Percentiles rank a stretch among this genome's conserved stretches.
These are phyloP conservation scores for Anoplophora glabripennis DNA, from an alignment of 1,140 invertebrate genomes.

Conservation along the genomic window DNA sequence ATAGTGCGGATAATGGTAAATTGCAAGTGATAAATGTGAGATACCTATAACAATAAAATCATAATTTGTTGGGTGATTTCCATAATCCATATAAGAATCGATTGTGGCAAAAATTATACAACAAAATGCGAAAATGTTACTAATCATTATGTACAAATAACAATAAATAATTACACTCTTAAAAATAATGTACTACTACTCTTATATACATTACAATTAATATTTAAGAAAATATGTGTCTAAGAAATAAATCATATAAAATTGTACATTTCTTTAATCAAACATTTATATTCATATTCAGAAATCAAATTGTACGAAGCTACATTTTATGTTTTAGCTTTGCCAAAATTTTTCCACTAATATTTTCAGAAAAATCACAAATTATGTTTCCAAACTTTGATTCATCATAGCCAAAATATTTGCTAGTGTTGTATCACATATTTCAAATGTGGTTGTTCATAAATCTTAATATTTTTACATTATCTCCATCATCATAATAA, in stretches of 20 bases:
- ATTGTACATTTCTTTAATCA: not conserved
- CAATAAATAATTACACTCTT: slow-evolving; percentile 8
- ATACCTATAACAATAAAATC: not conserved
- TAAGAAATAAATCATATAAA: not conserved
- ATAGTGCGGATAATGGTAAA: not conserved
- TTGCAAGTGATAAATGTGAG: not conserved
- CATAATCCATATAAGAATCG: not conserved
- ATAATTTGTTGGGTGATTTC: not conserved
- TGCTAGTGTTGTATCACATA: too few relatives aligned
- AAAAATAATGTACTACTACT: slow-evolving; percentile 1
- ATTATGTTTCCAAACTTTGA: too few relatives aligned
- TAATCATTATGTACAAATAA: slow-evolving; percentile 5
- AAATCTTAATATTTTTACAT: too few relatives aligned
- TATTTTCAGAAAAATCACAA: too few relatives aligned
- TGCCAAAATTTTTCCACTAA: not conserved
- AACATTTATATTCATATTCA: not conserved
- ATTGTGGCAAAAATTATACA: not conserved
- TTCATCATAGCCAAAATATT: too few relatives aligned
- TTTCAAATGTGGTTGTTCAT: too few relatives aligned
- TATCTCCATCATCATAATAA: too few relatives aligned
- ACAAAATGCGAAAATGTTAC: not conserved
- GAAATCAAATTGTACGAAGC: not conserved
- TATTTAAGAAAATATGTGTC: not conserved
- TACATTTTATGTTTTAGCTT: not conserved
- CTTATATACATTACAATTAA: not conserved